Percentiles rank a stretch among this genome's conserved stretches.
These are phyloP conservation scores for Colius striatus DNA, from an alignment of 2,113 vertebrate genomes.

Conservation along the genomic window DNA sequence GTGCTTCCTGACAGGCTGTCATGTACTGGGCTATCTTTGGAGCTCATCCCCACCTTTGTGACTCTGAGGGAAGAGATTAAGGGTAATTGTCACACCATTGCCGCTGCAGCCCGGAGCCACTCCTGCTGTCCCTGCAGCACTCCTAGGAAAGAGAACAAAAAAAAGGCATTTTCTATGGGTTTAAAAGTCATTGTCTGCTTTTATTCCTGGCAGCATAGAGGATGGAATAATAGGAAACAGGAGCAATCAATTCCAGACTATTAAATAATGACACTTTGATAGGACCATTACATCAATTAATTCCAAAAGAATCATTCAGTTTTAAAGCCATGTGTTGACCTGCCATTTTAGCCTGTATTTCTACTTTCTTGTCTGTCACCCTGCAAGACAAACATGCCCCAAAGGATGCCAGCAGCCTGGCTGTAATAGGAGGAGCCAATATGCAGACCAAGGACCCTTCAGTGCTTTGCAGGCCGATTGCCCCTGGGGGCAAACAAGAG, in stretches of 20 bases:
- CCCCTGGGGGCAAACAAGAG: neutral
- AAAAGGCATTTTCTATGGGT: neutral
- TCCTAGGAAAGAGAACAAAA: neutral
- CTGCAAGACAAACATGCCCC: neutral
- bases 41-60: neutral
- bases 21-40: neutral
- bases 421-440: neutral
- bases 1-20: conserved; percentile 27
- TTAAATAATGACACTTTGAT: conserved; percentile 3
- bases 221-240: neutral
- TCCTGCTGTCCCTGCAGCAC: neutral
- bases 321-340: neutral
- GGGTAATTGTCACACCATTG: neutral
- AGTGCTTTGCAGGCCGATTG: neutral
- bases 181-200: neutral
- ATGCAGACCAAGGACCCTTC: neutral
- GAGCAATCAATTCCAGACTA: neutral
- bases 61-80: neutral
- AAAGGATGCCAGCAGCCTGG: neutral
- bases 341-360: neutral
- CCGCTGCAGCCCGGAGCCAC: neutral
- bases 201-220: neutral
- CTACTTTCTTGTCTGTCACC: neutral
- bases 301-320: neutral
- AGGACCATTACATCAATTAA: neutral